Evolutionary conservation across 2,113 vertebrate species (phyloP), one percentile per base, ranked within the genome.

Genomic region (Alouatta palliata): DNA sequence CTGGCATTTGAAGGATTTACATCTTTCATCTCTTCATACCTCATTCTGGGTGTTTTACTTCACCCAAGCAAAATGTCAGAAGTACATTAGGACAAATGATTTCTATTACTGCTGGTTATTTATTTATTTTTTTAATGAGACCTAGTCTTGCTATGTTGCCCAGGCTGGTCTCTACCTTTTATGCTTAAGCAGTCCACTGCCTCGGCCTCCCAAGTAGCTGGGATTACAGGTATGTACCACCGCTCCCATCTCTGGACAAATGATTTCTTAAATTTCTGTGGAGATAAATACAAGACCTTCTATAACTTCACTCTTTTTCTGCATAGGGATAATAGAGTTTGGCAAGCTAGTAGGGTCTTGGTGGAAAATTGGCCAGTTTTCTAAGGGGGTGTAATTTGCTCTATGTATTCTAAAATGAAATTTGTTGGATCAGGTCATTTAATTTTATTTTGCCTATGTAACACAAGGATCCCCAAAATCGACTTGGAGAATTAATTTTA

Each of bases 401-500:
- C 81, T 90, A 2, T 95, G 37, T 75, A 66, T 94, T 76, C 27
- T 85, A 35, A 87, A 79, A 82, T 71, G 58, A 10, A 40, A 66
- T 84, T 80, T 89, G 68, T 87, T 95, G 9, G 10, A 40, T 95
- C 27, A 82, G 9, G 25, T 45, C 37, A 68, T 9, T 80, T 73
- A 43, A 40, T 94, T 93, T 93, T 82, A 93, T 35, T 90, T 94
- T 49, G 25, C 12, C 0, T 75, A 2, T 90, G 5, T 81, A 81
- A 80, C 52, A 91, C 40, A 81, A 76, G 86, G 47, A 77, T 81
- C 56, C 8, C 21, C 1, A 71, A 79, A 90, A 64, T 90, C 45
- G 4, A 90, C 14, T 91, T 79, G 23, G 16, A 93, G 23, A 95
- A 93, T 20, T 82, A 32, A 75, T 76, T 93, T 93, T 95, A 71